phyloP scores from a whole-genome alignment of 1,140 invertebrate genomes.

The Ruditapes philippinarum region DNA sequence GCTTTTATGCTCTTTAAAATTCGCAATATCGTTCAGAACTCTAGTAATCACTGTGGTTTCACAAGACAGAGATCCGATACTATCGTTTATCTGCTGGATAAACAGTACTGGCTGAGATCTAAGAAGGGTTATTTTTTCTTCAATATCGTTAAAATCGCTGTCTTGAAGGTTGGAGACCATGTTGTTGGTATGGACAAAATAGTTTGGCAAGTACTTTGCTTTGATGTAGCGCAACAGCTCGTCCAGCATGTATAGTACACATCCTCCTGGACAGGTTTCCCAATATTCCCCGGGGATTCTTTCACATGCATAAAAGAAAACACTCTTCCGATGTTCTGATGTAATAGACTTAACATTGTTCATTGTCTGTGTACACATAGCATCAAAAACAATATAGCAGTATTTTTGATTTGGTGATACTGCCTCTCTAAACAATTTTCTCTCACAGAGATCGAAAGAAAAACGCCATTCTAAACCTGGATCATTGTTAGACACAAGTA shows the following conservation, averaged over 20 bases:
- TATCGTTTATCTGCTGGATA: not conserved
- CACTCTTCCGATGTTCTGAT: not conserved
- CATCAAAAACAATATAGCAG: constrained; percentile 25
- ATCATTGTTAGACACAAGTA: not conserved
- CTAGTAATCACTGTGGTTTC: not conserved
- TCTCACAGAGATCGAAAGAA: constrained; percentile 29
- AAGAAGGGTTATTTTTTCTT: not conserved
- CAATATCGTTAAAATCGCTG: not conserved
- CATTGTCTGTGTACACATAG: constrained; percentile 23
- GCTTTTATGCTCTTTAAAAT: not conserved
- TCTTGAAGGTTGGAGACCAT: constrained; percentile 20
- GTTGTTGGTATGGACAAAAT: constrained; percentile 43
- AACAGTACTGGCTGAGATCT: constrained; percentile 10
- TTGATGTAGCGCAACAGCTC: constrained; percentile 7
- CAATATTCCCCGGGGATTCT: constrained; percentile 43
- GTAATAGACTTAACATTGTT: not conserved
- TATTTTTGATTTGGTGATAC: constrained; percentile 27
- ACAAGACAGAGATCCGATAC: not conserved
- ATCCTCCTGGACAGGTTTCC: not conserved
- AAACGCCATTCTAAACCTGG: constrained; percentile 32
- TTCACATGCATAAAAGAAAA: constrained; percentile 57
- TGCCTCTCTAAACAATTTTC: constrained; percentile 29
- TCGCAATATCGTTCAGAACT: not conserved
- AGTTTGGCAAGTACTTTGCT: constrained; percentile 21
- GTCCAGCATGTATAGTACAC: constrained; percentile 27